phyloP scores from a whole-genome alignment of 2,888 invertebrate species.

The Lithophane leautieri region DNA sequence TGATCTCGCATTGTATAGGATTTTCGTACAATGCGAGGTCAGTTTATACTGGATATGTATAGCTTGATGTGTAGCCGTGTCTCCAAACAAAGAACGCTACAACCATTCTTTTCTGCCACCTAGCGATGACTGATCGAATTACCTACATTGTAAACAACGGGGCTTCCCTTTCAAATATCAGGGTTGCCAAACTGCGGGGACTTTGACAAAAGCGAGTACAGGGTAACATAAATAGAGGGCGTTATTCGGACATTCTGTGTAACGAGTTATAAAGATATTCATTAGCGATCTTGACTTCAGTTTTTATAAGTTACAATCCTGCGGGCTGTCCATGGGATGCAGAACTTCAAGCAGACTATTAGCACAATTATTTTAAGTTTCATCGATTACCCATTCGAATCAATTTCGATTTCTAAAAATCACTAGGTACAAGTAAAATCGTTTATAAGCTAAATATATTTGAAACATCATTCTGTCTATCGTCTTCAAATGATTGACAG shows the following conservation, averaged over 20 bases:
- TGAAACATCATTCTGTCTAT: background rate
- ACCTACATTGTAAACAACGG: background rate
- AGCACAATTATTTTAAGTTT: background rate
- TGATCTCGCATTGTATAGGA: too few relatives aligned
- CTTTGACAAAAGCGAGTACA: background rate
- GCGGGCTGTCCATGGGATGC: background rate
- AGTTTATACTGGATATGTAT: too few relatives aligned
- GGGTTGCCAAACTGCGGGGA: too few relatives aligned
- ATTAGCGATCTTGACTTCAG: background rate
- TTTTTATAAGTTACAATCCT: background rate
- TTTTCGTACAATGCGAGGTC: too few relatives aligned
- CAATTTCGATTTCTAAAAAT: background rate
- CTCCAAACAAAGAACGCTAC: background rate
- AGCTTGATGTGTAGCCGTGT: too few relatives aligned
- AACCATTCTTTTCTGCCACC: conserved; percentile 11
- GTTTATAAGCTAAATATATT: background rate
- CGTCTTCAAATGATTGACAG: background rate
- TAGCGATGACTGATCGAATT: background rate
- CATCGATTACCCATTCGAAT: background rate
- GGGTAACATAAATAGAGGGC: conserved; percentile 21
- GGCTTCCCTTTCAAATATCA: background rate
- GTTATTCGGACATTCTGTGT: background rate
- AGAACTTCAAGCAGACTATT: background rate
- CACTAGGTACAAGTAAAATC: background rate
- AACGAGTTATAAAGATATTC: too few relatives aligned